phyloP scores from a whole-genome alignment of 2,113 vertebrate genomes.

The Ictidomys tridecemlineatus region DNA sequence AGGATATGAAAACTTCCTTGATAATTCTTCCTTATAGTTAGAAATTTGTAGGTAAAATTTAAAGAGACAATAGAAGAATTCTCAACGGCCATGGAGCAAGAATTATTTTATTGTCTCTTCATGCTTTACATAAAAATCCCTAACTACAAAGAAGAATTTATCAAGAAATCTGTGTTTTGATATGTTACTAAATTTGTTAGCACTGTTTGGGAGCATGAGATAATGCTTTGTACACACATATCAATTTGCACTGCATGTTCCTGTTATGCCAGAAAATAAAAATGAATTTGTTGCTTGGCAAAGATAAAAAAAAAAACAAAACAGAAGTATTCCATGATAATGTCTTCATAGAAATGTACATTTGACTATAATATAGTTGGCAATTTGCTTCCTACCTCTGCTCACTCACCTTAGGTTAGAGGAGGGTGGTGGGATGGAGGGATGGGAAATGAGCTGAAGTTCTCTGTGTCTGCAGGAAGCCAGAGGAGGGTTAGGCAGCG shows the following conservation, averaged over 20 bases:
- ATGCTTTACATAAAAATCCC: too few species aligned
- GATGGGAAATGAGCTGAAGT: neutral
- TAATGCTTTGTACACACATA: neutral
- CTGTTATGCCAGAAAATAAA: conserved; percentile 12
- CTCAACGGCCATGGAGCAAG: neutral
- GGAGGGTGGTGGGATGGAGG: rapidly evolving
- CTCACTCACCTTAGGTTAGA: neutral
- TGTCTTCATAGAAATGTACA: neutral
- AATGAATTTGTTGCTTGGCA: neutral
- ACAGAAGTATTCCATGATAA: conserved; percentile 8
- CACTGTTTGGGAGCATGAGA: conserved; percentile 6
- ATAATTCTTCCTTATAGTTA: neutral
- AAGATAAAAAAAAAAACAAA: neutral
- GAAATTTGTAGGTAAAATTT: neutral
- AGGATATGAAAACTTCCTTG: neutral
- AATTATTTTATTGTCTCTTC: too few species aligned
- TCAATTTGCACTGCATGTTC: neutral
- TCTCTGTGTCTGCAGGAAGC: neutral
- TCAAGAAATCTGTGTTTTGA: too few species aligned
- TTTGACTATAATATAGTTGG: neutral
- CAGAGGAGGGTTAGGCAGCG: neutral
- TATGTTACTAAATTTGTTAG: neutral
- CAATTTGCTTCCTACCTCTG: neutral
- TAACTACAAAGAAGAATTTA: too few species aligned
- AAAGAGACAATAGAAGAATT: neutral